Percentiles rank a stretch among this genome's conserved stretches.
Evolutionary conservation across 1,140 invertebrate species (phyloP).

Genomic region (Aradophagus sp.): DNA sequence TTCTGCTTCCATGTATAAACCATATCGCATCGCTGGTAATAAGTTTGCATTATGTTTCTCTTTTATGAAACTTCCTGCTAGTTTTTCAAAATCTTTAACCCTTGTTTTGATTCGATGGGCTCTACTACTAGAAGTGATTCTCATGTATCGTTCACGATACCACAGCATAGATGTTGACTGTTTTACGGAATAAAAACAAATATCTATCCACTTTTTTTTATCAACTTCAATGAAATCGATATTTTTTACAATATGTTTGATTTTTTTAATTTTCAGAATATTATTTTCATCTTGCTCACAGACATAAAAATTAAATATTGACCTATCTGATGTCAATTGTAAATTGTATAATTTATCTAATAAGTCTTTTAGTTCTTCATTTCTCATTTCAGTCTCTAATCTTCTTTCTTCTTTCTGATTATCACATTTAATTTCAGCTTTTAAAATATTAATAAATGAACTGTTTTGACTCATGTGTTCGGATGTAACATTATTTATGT

Average conservation of each 20-base stretch:
- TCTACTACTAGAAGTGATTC: too few species aligned
- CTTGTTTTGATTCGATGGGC: too few species aligned
- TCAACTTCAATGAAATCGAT: neutral
- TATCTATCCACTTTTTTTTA: neutral
- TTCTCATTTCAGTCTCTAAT: neutral
- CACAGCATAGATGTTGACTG: too few species aligned
- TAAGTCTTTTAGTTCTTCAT: too few species aligned
- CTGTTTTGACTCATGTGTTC: neutral
- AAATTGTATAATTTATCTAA: too few species aligned
- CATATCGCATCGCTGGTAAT: conserved; percentile 4
- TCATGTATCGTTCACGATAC: too few species aligned
- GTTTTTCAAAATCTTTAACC: conserved; percentile 2
- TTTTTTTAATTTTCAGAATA: too few species aligned
- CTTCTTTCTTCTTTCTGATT: neutral
- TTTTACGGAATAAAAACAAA: too few species aligned
- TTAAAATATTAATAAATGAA: neutral
- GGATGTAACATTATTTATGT: neutral
- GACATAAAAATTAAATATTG: too few species aligned
- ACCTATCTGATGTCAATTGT: too few species aligned
- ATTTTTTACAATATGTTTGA: too few species aligned
- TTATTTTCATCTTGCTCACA: neutral
- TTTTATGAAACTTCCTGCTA: conserved; percentile 2
- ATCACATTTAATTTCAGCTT: neutral
- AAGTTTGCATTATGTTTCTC: conserved; percentile 6
- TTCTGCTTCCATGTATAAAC: conserved; percentile 4